These are phyloP conservation scores for Cylloceria caligata DNA, from an alignment of 2,888 invertebrate genomes.

Conservation along the genomic window DNA sequence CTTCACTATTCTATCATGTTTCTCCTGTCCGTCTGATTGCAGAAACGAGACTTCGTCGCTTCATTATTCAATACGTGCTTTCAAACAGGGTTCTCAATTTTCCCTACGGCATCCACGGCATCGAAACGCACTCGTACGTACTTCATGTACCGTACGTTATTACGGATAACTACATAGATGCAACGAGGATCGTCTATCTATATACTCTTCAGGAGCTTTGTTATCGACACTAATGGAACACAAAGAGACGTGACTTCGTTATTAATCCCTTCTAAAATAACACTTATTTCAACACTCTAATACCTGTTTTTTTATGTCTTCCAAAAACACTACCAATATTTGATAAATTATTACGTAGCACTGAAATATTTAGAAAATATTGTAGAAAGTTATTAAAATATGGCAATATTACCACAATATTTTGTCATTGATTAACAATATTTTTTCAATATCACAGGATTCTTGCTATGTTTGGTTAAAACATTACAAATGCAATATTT, in stretches of 20 bases:
- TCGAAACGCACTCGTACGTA: conserved; percentile 15
- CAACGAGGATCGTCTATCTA: conserved; percentile 13
- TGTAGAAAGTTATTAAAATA: too few relatives aligned
- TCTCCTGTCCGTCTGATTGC: conserved; percentile 38
- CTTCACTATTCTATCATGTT: conserved; percentile 20
- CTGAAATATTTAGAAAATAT: too few relatives aligned
- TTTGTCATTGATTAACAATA: too few relatives aligned
- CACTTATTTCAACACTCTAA: background rate
- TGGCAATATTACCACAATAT: too few relatives aligned
- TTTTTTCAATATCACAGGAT: too few relatives aligned
- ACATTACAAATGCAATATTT: too few relatives aligned
- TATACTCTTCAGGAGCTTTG: conserved; percentile 57
- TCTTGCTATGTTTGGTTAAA: too few relatives aligned
- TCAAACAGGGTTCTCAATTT: conserved; percentile 55
- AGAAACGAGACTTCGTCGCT: conserved; percentile 44
- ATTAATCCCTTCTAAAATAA: conserved; percentile 19
- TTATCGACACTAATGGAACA: conserved; percentile 66
- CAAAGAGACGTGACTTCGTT: conserved; percentile 68
- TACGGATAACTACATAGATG: conserved; percentile 23
- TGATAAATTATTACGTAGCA: too few relatives aligned
- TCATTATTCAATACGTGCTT: conserved; percentile 62
- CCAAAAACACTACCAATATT: conserved; percentile 21
- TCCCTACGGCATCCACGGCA: conserved; percentile 38
- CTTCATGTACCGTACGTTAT: conserved; percentile 43
- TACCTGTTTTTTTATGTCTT: conserved; percentile 17